Evolutionary conservation across 1,140 invertebrate species (phyloP), one percentile per base, ranked within the genome.

Genomic region (Asbolus verrucosus): DNA sequence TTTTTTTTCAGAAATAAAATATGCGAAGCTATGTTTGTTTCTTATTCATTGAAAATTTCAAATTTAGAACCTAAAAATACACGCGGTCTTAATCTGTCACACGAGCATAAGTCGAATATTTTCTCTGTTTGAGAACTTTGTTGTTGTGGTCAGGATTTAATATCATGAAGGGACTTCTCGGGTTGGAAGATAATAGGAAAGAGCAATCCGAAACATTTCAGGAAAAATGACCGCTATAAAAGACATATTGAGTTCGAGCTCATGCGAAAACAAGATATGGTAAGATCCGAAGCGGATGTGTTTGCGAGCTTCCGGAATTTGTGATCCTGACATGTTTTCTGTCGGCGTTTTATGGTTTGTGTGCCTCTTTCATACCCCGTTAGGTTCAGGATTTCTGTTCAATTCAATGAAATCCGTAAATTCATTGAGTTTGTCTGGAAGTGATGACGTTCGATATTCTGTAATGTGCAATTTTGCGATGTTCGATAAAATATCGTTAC

Each of bases 221-320:
- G n/a, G n/a, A n/a, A n/a, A n/a, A n/a, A n/a, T n/a, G n/a, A n/a
- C n/a, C n/a, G n/a, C n/a, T n/a, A n/a, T n/a, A n/a, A n/a, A n/a
- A n/a, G n/a, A n/a, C n/a, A n/a, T n/a, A n/a, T n/a, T n/a, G n/a
- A n/a, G n/a, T n/a, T n/a, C n/a, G n/a, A n/a, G n/a, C n/a, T n/a
- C n/a, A n/a, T n/a, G n/a, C n/a, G n/a, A n/a, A n/a, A n/a, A n/a
- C n/a, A n/a, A n/a, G n/a, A n/a, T n/a, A n/a, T n/a, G n/a, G n/a
- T n/a, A n/a, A n/a, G n/a, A n/a, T n/a, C n/a, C n/a, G n/a, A n/a
- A n/a, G n/a, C n/a, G n/a, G n/a, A n/a, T n/a, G n/a, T n/a, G n/a
- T n/a, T n/a, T n/a, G n/a, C n/a, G 39, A 43, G 18, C 9, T 43
- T 43, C 39, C 39, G 39, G 39, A 43, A 43, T 16, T 50, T 50